These are phyloP conservation scores for Gouania willdenowi DNA, from an alignment of 2,797 vertebrate genomes.

Conservation along the genomic window DNA sequence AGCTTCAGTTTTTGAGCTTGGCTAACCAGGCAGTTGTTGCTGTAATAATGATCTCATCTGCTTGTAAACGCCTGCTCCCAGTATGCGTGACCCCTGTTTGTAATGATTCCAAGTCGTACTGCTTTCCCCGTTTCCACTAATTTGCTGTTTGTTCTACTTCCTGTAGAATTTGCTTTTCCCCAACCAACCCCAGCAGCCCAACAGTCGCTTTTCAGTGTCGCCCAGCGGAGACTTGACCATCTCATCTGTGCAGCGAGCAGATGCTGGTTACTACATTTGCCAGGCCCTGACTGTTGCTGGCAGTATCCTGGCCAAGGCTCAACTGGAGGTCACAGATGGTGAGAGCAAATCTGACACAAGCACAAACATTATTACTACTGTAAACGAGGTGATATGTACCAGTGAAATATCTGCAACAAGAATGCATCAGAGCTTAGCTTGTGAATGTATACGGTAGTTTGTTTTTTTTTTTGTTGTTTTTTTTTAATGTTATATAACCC, in stretches of 20 bases:
- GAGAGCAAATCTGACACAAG: conserved; percentile 49
- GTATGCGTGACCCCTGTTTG: conserved; percentile 20
- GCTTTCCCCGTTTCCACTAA: conserved; percentile 43
- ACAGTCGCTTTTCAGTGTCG: conserved; percentile 91
- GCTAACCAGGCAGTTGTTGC: conserved; percentile 28
- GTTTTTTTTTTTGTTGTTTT: no score
- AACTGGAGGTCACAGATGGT: conserved; percentile 99
- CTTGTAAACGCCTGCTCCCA: conserved; percentile 5
- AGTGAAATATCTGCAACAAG: conserved; percentile 1
- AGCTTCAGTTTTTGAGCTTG: conserved; percentile 10
- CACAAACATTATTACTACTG: conserved; percentile 13
- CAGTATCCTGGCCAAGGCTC: conserved; percentile 97
- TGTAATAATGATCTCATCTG: conserved; percentile 7
- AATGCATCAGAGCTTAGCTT: no score
- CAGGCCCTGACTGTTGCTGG: conserved; percentile 97
- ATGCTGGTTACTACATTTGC: conserved; percentile 97
- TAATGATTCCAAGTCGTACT: conserved; percentile 26
- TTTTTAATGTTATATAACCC: no score
- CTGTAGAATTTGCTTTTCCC: conserved; percentile 95
- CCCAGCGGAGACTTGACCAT: conserved; percentile 93
- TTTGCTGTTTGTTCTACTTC: conserved; percentile 45
- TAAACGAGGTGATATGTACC: no score
- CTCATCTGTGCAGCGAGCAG: conserved; percentile 88
- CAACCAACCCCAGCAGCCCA: conserved; percentile 95
- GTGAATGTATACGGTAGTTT: no score